A percentile compares a stretch with the other conserved stretches of the same genome.
phyloP scores from a whole-genome alignment of 2,888 invertebrate species.

The Scrobipalpa atriplicella region DNA sequence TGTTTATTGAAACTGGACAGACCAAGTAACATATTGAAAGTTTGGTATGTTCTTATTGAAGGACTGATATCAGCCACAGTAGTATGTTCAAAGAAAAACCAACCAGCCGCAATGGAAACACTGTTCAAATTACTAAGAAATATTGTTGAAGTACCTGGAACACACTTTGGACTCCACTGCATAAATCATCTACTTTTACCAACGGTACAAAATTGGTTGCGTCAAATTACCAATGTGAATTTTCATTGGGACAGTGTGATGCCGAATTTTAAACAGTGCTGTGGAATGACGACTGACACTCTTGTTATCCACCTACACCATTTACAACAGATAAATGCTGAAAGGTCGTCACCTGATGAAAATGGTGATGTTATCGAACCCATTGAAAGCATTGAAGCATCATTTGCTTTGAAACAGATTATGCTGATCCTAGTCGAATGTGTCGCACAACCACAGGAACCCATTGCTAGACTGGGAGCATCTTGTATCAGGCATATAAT shows the following conservation, averaged over 20 bases:
- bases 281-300: slow-evolving; percentile 95
- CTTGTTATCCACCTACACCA: slow-evolving; percentile 93
- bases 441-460: slow-evolving; percentile 94
- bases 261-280: slow-evolving; percentile 97
- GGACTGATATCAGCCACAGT: slow-evolving; percentile 92
- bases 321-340: slow-evolving; percentile 84
- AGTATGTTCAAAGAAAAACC: slow-evolving; percentile 94
- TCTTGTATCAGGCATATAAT: slow-evolving; percentile 95
- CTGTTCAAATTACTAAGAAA: slow-evolving; percentile 92
- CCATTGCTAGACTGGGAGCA: slow-evolving; percentile 94
- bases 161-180: slow-evolving; percentile 95
- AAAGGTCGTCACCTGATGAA: slow-evolving; percentile 65
- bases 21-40: slow-evolving; percentile 92
- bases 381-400: slow-evolving; percentile 81
- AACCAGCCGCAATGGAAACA: slow-evolving; percentile 93
- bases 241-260: slow-evolving; percentile 89
- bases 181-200: slow-evolving; percentile 96
- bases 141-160: slow-evolving; percentile 90
- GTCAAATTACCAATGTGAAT: slow-evolving; percentile 88
- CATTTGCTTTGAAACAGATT: slow-evolving; percentile 92
- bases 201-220: slow-evolving; percentile 96
- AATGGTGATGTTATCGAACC: slow-evolving; percentile 77
- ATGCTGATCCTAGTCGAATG: slow-evolving; percentile 95
- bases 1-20: slow-evolving; percentile 88
- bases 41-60: slow-evolving; percentile 95